Base-by-base conservation (phyloP, 2,888 invertebrate species). In the Odontomyia ornata region DNA sequence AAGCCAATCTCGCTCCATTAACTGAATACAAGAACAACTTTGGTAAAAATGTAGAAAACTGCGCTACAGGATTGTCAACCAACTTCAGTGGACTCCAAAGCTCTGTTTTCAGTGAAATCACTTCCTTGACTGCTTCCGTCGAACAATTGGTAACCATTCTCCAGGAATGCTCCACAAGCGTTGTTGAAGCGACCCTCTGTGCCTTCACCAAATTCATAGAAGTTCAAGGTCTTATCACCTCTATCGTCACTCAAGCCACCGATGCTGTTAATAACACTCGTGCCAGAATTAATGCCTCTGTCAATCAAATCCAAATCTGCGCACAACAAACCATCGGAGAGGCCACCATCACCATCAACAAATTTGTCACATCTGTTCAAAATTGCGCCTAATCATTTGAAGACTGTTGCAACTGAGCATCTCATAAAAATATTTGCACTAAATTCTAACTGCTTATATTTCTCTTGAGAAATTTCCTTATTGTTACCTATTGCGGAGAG, bases 21-120 rank as follows among this genome's bases (percentile, higher is more conserved):
- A 43, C n/a, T 18, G n/a, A 36, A 13, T 67, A 43, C 56, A 64
- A 67, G 43, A 43, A 30, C 43, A 36, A 1, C 43, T 43, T 67
- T 43, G 65, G 65, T 43, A 36, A 30, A 21, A 67, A 67, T 21
- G 65, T 67, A 43, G 65, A 67, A 9, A 67, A 43, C 21, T 67
- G 65, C 43, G 65, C 43, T 21, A 21, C 4, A 13, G 18, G 23
- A 11, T 13, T 64, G 28, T 21, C 18, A 7, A 30, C 9, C 30
- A n/a, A 7, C 15, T 7, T 56, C n/a, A 18, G n/a, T 21, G n/a
- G 11, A 2, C 43, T 67, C 65, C 43, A 67, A 67, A 11, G 25
- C 13, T 7, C 0, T 21, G 21, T 67, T n/a, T n/a, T n/a, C n/a
- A n/a, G n/a, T n/a, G n/a, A n/a, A n/a, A n/a, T n/a, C n/a, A n/a